A percentile compares a stretch with the other conserved stretches of the same genome.
These are phyloP conservation scores for Cancer borealis DNA, from an alignment of 2,888 invertebrate genomes.

Conservation along the genomic window DNA sequence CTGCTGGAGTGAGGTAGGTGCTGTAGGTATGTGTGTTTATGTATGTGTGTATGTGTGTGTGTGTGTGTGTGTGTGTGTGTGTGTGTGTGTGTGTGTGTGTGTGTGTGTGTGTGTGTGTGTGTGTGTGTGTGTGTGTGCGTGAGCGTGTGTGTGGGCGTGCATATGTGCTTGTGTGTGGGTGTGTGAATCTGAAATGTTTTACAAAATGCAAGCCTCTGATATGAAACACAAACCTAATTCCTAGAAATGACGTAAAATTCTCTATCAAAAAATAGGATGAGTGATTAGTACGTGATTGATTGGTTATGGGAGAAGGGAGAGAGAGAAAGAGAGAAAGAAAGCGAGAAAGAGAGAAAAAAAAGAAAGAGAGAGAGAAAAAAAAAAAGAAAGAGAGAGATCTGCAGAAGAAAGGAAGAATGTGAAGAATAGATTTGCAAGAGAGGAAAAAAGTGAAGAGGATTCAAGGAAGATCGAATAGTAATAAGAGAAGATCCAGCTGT, in stretches of 20 bases:
- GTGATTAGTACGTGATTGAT: slow-evolving; percentile 9
- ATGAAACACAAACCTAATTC: slow-evolving; percentile 6
- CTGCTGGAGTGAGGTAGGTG: too few relatives aligned
- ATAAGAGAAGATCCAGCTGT: background rate
- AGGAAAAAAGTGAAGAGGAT: slow-evolving; percentile 2
- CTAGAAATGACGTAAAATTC: background rate
- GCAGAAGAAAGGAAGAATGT: background rate
- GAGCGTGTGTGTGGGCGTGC: background rate
- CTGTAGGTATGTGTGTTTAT: background rate
- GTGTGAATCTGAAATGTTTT: slow-evolving; percentile 26
- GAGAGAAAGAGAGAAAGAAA: slow-evolving; percentile 29
- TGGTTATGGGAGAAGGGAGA: background rate
- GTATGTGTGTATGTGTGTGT: slow-evolving; percentile 12
- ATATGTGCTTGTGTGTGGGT: slow-evolving; percentile 15
- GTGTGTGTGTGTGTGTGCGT: too few relatives aligned
- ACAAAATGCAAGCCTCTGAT: slow-evolving; percentile 16
- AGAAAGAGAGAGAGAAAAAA: slow-evolving; percentile 24
- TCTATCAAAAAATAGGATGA: background rate
- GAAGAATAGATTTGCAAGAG: background rate
- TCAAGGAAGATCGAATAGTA: background rate
- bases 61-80: slow-evolving; percentile 17
- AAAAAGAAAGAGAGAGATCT: background rate
- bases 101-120: slow-evolving; percentile 3
- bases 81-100: background rate
- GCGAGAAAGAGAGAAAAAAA: slow-evolving; percentile 17